phyloP scores from a whole-genome alignment of 2,888 invertebrate genomes.

The Geophilus truncorum region DNA sequence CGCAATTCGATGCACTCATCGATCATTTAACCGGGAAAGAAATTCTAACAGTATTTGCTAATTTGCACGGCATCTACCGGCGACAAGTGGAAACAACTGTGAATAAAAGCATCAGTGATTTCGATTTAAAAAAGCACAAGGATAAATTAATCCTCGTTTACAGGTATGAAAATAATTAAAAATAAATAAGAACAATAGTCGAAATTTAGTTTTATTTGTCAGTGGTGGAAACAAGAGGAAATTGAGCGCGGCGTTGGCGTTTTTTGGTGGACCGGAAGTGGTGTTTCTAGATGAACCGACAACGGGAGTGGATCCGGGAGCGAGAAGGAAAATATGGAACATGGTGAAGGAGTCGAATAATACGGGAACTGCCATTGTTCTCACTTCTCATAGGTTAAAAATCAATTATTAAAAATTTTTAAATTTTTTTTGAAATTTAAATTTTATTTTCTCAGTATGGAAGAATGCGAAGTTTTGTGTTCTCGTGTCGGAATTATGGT shows the following conservation, averaged over 20 bases:
- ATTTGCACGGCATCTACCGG: constrained; percentile 58
- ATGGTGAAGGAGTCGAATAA: constrained; percentile 63
- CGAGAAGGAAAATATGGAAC: constrained; percentile 74
- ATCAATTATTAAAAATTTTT: background rate
- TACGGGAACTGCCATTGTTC: constrained; percentile 66
- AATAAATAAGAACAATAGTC: constrained; percentile 39
- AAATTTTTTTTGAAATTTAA: background rate
- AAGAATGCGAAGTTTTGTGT: constrained; percentile 34
- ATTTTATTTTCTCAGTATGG: constrained; percentile 33
- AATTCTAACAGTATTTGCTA: constrained; percentile 60
- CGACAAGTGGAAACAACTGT: constrained; percentile 49
- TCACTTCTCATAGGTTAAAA: constrained; percentile 64
- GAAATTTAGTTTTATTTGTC: background rate
- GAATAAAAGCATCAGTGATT: constrained; percentile 52
- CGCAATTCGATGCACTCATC: constrained; percentile 68
- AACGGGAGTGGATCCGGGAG: constrained; percentile 72
- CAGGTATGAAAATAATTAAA: constrained; percentile 48
- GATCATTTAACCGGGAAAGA: constrained; percentile 66
- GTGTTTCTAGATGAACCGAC: constrained; percentile 63
- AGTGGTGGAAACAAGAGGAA: constrained; percentile 67
- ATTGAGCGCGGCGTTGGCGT: constrained; percentile 64
- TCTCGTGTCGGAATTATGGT: constrained; percentile 32
- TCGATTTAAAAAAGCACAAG: constrained; percentile 60
- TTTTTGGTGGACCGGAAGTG: constrained; percentile 64
- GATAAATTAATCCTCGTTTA: too few species aligned